Evolutionary conservation across 2,888 invertebrate species (phyloP).

Genomic region (Iphiclides podalirius): DNA sequence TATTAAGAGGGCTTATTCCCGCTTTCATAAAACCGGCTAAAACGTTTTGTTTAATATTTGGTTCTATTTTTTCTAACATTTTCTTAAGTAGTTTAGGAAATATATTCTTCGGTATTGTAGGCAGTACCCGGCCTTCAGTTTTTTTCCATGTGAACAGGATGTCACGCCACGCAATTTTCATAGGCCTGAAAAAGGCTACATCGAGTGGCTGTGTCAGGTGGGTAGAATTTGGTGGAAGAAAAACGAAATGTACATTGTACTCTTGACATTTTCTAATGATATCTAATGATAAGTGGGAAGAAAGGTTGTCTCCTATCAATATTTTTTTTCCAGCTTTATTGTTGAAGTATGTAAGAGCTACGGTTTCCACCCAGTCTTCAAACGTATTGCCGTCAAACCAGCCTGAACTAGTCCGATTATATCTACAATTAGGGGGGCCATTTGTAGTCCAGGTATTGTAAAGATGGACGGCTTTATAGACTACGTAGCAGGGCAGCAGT

Average conservation of each 20-base stretch:
- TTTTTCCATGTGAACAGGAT: constrained; percentile 1
- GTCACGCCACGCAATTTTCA: constrained; percentile 9
- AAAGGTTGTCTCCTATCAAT: constrained; percentile 50
- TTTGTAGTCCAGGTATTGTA: constrained; percentile 49
- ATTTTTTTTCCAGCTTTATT: constrained; percentile 36
- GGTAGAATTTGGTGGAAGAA: constrained; percentile 39
- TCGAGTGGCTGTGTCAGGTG: no score
- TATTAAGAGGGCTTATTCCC: neutral
- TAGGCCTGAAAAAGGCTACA: no score
- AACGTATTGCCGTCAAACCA: constrained; percentile 47
- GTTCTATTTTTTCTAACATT: neutral
- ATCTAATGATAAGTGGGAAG: constrained; percentile 36
- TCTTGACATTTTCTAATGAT: constrained; percentile 40
- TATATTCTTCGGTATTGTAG: neutral
- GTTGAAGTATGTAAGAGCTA: constrained; percentile 32
- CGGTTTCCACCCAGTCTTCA: constrained; percentile 41
- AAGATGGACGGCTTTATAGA: constrained; percentile 52
- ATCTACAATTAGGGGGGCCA: constrained; percentile 45
- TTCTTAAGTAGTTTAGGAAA: neutral
- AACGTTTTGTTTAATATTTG: neutral
- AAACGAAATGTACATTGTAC: constrained; percentile 41
- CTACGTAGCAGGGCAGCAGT: constrained; percentile 51
- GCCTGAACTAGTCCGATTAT: constrained; percentile 46
- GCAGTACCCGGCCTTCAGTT: neutral
- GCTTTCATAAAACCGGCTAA: neutral